These are phyloP conservation scores for Clytia hemisphaerica DNA, from an alignment of 30 jellyfish, hydroid and myxozoan genomes.

Conservation along the genomic window DNA sequence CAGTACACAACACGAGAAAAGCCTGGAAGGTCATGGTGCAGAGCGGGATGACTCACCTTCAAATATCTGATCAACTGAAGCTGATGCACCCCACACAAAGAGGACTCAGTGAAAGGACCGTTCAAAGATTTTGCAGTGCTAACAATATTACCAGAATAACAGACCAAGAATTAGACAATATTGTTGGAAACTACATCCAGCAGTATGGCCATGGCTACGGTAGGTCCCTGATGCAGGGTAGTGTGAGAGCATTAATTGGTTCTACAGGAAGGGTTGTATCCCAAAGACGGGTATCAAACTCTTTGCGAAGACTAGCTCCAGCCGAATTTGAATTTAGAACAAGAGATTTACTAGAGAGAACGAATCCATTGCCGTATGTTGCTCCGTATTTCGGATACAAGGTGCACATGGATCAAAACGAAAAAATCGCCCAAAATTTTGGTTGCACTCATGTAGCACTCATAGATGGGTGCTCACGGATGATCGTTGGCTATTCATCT, in stretches of 20 bases:
- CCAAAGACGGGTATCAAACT: not conserved
- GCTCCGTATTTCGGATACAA: constrained; percentile 7
- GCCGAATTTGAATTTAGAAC: constrained; percentile 3
- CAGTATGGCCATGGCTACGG: not conserved
- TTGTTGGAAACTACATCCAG: not conserved
- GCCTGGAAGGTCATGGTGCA: no score
- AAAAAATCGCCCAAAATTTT: not conserved
- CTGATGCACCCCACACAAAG: not conserved
- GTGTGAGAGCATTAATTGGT: not conserved
- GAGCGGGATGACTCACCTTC: not conserved
- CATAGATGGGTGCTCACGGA: constrained; percentile 7
- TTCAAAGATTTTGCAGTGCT: not conserved
- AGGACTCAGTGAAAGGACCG: not conserved
- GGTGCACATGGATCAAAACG: constrained; percentile 14
- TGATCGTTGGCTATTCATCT: constrained; percentile 1
- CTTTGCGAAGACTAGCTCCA: constrained; percentile 10
- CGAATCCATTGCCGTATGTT: constrained; percentile 3
- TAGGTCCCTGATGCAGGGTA: constrained; percentile 12
- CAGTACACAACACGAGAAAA: no score
- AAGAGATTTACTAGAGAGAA: not conserved
- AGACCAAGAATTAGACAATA: not conserved
- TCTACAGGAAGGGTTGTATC: not conserved
- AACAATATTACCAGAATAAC: not conserved
- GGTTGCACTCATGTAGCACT: constrained; percentile 7
- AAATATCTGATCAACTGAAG: not conserved